These are phyloP conservation scores for Forbesichthys agassizii DNA, from an alignment of 2,113 vertebrate genomes.

Conservation along the genomic window DNA sequence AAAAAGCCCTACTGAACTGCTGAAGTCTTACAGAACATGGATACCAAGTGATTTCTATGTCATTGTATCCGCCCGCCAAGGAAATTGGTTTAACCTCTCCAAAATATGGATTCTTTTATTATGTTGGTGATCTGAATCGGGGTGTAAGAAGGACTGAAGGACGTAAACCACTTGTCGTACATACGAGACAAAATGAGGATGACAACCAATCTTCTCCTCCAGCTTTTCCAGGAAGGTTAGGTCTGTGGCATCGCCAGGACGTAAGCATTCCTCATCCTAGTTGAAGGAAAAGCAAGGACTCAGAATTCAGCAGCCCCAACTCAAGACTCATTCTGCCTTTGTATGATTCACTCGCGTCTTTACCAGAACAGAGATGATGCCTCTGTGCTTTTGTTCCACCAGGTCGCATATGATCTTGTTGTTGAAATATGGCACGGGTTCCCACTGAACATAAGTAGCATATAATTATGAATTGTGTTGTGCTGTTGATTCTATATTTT, in stretches of 20 bases:
- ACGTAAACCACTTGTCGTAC: slow-evolving; percentile 5
- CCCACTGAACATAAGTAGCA: slow-evolving; percentile 81
- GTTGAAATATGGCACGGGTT: slow-evolving; percentile 95
- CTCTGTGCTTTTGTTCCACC: slow-evolving; percentile 92
- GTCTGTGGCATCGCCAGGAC: slow-evolving; percentile 92
- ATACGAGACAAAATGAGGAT: slow-evolving; percentile 94
- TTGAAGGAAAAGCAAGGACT: neutral
- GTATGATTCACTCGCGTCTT: slow-evolving; percentile 23
- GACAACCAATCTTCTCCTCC: slow-evolving; percentile 90
- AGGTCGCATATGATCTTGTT: slow-evolving; percentile 97
- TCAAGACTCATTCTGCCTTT: neutral
- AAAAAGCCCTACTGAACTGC: too few relatives aligned
- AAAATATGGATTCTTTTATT: too few relatives aligned
- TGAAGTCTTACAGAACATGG: too few relatives aligned
- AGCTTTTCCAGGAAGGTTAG: slow-evolving; percentile 93
- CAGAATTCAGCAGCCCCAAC: neutral
- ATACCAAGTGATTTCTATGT: too few relatives aligned
- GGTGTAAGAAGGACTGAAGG: too few relatives aligned
- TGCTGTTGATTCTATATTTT: too few relatives aligned
- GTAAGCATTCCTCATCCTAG: slow-evolving; percentile 93
- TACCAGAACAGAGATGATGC: slow-evolving; percentile 96
- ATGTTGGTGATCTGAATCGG: too few relatives aligned
- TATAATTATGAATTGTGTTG: neutral
- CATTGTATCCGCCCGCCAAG: too few relatives aligned
- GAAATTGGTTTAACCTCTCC: too few relatives aligned